phyloP scores from a whole-genome alignment of 2,113 vertebrate species.

The Gavialis gangeticus region DNA sequence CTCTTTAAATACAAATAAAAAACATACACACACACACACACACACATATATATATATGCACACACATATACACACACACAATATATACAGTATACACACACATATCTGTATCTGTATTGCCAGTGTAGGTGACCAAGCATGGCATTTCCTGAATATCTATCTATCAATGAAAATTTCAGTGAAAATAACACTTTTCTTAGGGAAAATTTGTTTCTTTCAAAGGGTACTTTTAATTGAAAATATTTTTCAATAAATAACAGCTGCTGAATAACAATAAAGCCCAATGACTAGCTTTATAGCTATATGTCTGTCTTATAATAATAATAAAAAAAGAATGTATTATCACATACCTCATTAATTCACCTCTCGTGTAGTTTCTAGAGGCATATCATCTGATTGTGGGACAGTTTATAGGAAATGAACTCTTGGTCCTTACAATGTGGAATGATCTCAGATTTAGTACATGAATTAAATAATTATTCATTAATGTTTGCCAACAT shows the following conservation, averaged over 20 bases:
- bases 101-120: no score
- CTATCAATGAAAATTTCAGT: not conserved
- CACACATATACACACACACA: no score
- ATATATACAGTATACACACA: no score
- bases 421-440: accelerated
- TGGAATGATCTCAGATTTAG: not conserved
- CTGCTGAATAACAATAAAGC: no score
- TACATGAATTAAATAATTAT: not conserved
- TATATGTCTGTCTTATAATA: not conserved
- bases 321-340: accelerated
- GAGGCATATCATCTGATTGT: not conserved
- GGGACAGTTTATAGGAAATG: not conserved
- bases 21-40: no score
- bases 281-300: not conserved
- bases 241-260: not conserved
- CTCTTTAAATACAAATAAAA: no score
- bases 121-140: no score
- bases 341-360: not conserved
- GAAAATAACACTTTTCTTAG: not conserved
- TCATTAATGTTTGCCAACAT: not conserved
- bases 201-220: not conserved
- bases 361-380: not conserved
- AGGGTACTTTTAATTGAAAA: not conserved
- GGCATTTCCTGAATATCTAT: no score
- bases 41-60: no score